These are phyloP conservation scores for Pipistrellus kuhlii DNA, from an alignment of 2,797 vertebrate genomes.

Conservation along the genomic window DNA sequence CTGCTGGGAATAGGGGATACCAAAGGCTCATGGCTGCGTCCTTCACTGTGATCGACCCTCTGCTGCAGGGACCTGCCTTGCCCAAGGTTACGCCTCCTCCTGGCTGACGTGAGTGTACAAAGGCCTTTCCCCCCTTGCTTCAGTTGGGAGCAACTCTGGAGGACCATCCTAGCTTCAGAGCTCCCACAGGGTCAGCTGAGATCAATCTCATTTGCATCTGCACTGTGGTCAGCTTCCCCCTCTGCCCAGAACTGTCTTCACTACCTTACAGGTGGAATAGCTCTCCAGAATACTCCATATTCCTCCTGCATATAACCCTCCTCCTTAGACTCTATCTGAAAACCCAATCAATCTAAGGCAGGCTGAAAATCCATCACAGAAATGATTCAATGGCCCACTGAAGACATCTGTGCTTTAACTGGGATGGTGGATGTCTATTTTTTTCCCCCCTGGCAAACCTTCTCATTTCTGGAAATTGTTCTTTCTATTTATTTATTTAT, in stretches of 20 bases:
- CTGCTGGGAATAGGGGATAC: background rate
- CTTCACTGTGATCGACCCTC: background rate
- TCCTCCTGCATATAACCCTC: background rate
- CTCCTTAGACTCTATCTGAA: background rate
- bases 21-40: background rate
- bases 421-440: background rate
- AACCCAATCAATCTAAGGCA: background rate
- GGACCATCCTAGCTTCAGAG: background rate
- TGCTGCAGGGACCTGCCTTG: background rate
- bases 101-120: background rate
- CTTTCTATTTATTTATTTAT: too few relatives aligned
- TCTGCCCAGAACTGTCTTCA: background rate
- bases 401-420: background rate
- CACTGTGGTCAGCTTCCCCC: background rate
- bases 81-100: background rate
- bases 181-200: background rate
- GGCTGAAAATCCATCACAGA: background rate
- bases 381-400: background rate
- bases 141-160: background rate
- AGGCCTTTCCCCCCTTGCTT: background rate
- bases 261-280: background rate
- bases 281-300: background rate
- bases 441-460: background rate
- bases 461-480: constrained; percentile 22
- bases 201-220: background rate